Base-by-base conservation (phyloP, 2,888 invertebrate genomes). In the Nudaria mundana region DNA sequence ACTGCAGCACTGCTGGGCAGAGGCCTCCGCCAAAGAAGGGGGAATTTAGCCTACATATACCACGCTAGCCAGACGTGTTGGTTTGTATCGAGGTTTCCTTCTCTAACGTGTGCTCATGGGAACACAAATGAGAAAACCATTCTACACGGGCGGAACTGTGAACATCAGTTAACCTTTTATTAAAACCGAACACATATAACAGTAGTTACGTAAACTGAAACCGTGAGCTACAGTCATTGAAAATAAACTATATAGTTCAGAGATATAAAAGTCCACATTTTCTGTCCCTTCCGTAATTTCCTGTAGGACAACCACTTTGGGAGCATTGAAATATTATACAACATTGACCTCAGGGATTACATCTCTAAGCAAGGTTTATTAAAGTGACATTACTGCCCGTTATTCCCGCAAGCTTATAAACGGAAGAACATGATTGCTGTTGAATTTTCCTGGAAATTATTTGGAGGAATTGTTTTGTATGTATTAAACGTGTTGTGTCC, bases 181-280 rank as follows among this genome's bases (percentile, higher is more conserved):
- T 8, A n/a, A 14, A 36, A 23, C 10, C 11, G 8, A 15, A 10
- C 23, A 7, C 5, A 11, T 15, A 15, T 11, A 7, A 12, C 12
- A 29, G n/a, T 15, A 5, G 22, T 32, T 8, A 3, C 20, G 28
- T 28, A 35, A 30, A 24, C 24, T 35, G 31, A 16, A 7, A 23
- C 30, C 3, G 30, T 29, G 26, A 33, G 37, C 15, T 37, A 37
- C 34, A n/a, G n/a, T 43, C 32, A 41, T 41, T 34, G 37, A 30
- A 38, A 34, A 8, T 16, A 43, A 43, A 38, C 37, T 43, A n/a
- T n/a, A n/a, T n/a, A 38, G 37, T 38, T 25, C 18, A n/a, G 8
- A 23, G 7, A 30, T 38, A 37, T 34, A 38, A 43, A 30, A 34
- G 37, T 30, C 15, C 30, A 34, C 26, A 28, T 37, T 38, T 34